Evolutionary conservation across 2,113 vertebrate species (phyloP), one percentile per base, ranked within the genome.

Genomic region (Trogon surrucura): DNA sequence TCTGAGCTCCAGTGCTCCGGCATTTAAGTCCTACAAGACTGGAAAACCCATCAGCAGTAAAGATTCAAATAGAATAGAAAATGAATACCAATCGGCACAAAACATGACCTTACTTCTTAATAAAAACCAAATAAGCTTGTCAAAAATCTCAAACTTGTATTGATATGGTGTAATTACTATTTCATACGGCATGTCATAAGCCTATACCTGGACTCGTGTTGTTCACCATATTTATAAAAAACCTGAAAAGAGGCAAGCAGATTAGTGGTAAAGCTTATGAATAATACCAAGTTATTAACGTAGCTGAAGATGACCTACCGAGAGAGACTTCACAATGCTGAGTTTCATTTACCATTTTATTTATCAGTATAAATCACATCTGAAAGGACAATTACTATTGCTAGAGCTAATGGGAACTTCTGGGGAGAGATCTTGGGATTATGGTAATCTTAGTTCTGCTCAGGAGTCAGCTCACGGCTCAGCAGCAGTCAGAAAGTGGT

Each of bases 51-150:
- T 80, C 82, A 87, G 82, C 69, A 87, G 67, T 77, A 62, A 87
- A 75, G 48, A 77, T 50, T 32, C 54, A 89, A 80, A 75, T 1
- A 71, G 73, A 84, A 57, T 48, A 71, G 36, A 80, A 53, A 62
- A 84, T 29, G 22, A 87, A 89, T 57, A 53, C 41, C 41, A 54
- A 38, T 92, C 48, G 80, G 30, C 53, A 62, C 41, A 22, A 91
- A 89, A 91, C 21, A 78, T n/a, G 62, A 80, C 44, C 62, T 71
- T 92, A 44, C 62, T 72, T 94, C 77, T 89, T 67, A 95, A 92
- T 87, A 72, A 77, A 91, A 84, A 9, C 36, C 36, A 87, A 95
- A 92, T 71, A 83, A 83, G 36, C 47, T 71, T 83, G 78, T 94
- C 85, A 92, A 75, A 41, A 80, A 66, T 61, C 82, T 77, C n/a